Evolutionary conservation across 2,797 vertebrate genomes (phyloP).

Genomic region (Malurus leucopterus): DNA sequence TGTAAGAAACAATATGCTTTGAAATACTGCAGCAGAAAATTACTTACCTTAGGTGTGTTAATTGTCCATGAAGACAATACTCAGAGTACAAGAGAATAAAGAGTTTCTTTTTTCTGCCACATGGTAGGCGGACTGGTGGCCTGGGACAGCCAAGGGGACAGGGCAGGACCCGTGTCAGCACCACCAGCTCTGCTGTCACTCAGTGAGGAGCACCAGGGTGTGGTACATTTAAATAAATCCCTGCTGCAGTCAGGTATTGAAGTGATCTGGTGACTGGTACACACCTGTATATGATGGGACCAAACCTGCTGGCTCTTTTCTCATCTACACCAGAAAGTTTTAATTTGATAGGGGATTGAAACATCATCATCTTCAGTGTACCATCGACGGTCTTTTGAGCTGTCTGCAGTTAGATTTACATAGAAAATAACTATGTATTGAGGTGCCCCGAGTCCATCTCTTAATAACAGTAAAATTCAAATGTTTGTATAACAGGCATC

Average conservation of each 20-base stretch:
- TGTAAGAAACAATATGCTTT: background rate
- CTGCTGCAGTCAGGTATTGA: background rate
- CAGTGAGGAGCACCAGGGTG: background rate
- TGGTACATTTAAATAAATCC: background rate
- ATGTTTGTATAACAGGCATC: background rate
- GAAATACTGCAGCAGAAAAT: background rate
- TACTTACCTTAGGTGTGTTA: background rate
- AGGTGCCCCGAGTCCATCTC: background rate
- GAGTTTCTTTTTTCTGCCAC: background rate
- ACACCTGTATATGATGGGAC: fast-evolving
- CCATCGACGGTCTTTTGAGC: background rate
- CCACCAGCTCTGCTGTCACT: background rate
- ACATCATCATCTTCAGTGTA: background rate
- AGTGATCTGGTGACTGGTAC: background rate
- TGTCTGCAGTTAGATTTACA: background rate
- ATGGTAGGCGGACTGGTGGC: background rate
- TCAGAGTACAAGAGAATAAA: background rate
- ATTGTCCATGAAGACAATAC: background rate
- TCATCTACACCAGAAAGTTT: background rate
- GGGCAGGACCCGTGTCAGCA: background rate
- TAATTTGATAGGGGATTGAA: background rate
- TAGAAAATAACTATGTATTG: background rate
- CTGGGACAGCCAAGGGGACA: too few relatives aligned
- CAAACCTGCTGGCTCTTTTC: background rate
- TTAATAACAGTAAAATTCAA: background rate